Evolutionary conservation across 2,113 vertebrate species (phyloP), one percentile per base, ranked within the genome.

Genomic region (Dissostichus mawsoni): DNA sequence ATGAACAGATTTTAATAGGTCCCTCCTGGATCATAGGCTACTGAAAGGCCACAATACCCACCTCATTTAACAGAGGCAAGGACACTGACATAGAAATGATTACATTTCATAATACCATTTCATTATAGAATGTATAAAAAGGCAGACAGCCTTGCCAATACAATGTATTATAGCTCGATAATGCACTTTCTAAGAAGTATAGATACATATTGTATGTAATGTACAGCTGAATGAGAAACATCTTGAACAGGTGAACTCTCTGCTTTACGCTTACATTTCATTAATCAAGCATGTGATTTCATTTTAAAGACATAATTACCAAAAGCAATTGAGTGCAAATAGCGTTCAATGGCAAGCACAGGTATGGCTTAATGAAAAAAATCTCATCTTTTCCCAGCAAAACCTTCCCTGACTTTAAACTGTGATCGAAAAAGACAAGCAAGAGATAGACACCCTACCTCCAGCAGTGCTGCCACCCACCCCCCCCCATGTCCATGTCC

Each of bases 1-100:
- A 84, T 80, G 92, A 89, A 85, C 84, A 80, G 76, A 85, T 90
- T 92, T 93, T 94, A 94, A 93, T 91, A 83, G 84, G 83, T 90
- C 90, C 87, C 92, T 81, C 63, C 85, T 90, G 90, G 87, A 91
- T 89, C 87, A 85, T 73, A 74, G 91, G 74, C 76, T 82, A 82
- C 77, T 41, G 74, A 92, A 93, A 90, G 91, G 87, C 89, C 88
- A 89, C 71, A 50, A 68, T 83, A 74, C 69, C 68, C 75, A 80
- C 58, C 88, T 92, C 87, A 92, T 91, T 90, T 92, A 92, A 80
- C 85, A 84, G 50, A 88, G 76, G 86, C 84, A 83, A 77, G 84
- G 83, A 89, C 72, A 64, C 71, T 57, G 76, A 78, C 71, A 56
- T 74, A 82, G 45, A 76, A 81, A 80, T 33, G 0, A 87, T 85